These are phyloP conservation scores for Brachionus rotundiformis DNA, from an alignment of 1,140 invertebrate species.

Conservation along the genomic window DNA sequence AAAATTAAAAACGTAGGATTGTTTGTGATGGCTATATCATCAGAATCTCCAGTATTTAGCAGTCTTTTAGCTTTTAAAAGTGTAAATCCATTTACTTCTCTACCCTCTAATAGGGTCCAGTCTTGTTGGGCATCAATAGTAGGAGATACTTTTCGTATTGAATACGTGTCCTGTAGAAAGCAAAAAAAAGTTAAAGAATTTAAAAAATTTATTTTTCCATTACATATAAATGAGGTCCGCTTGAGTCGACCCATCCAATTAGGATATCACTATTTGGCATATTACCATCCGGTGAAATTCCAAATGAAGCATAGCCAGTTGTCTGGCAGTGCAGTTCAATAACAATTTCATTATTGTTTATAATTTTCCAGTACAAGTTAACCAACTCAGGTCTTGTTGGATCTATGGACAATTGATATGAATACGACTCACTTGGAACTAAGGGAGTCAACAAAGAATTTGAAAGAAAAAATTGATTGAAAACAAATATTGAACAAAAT, in stretches of 20 bases:
- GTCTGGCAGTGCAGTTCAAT: slow-evolving; percentile 63
- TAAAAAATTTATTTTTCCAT: background rate
- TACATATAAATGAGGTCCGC: background rate
- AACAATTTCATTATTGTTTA: slow-evolving; percentile 25
- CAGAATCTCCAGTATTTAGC: slow-evolving; percentile 28
- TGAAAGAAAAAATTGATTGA: background rate
- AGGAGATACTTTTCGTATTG: background rate
- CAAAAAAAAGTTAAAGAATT: background rate
- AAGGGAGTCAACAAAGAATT: slow-evolving; percentile 6
- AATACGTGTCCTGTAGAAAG: slow-evolving; percentile 24
- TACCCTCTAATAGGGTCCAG: slow-evolving; percentile 15
- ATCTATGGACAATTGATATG: background rate
- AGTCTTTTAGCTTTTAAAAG: slow-evolving; percentile 13
- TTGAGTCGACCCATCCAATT: slow-evolving; percentile 59
- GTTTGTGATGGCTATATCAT: slow-evolving; percentile 26
- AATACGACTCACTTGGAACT: slow-evolving; percentile 22
- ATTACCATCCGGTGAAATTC: slow-evolving; percentile 74
- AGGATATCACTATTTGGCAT: slow-evolving; percentile 80
- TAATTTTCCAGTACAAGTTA: slow-evolving; percentile 29
- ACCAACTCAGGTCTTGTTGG: slow-evolving; percentile 20
- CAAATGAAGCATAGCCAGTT: slow-evolving; percentile 77
- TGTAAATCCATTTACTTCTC: slow-evolving; percentile 40
- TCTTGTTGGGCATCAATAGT: slow-evolving; percentile 2
- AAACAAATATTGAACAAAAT: background rate
- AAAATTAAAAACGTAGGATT: slow-evolving; percentile 17